Percentiles rank a stretch among this genome's conserved stretches.
Evolutionary conservation across 2,797 vertebrate species (phyloP).

Genomic region (Parambassis ranga): DNA sequence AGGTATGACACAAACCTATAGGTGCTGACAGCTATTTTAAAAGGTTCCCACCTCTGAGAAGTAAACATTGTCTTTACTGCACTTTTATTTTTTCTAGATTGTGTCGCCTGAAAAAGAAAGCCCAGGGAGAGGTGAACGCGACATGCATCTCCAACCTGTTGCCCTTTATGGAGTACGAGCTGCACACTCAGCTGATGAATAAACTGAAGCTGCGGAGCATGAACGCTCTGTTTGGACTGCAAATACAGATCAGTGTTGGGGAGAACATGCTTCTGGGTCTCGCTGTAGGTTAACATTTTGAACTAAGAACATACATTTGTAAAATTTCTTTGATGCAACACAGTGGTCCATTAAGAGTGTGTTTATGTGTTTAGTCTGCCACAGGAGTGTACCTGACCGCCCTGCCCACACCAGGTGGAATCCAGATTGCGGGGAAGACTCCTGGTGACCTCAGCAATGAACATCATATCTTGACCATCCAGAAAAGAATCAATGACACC

Average conservation of each 20-base stretch:
- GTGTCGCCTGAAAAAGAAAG: conserved; percentile 96
- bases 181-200: conserved; percentile 98
- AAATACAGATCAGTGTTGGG: conserved; percentile 95
- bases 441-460: conserved; percentile 91
- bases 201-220: conserved; percentile 96
- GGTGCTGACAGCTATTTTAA: background rate
- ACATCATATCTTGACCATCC: conserved; percentile 92
- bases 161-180: conserved; percentile 98
- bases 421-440: conserved; percentile 96
- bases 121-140: conserved; percentile 96
- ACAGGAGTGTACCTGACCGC: conserved; percentile 95
- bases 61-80: too few relatives aligned
- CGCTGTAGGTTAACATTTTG: conserved; percentile 84
- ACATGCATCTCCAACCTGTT: conserved; percentile 94
- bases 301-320: background rate
- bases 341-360: background rate
- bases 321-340: background rate
- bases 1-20: conserved; percentile 78
- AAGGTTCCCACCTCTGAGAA: too few relatives aligned
- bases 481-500: conserved; percentile 98
- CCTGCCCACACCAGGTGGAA: conserved; percentile 90
- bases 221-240: conserved; percentile 95
- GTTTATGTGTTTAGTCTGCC: conserved; percentile 84
- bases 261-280: conserved; percentile 97
- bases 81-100: conserved; percentile 85